Evolutionary conservation across 2,113 vertebrate species (phyloP), one percentile per base, ranked within the genome.

Genomic region (Paedocypris sp.): DNA sequence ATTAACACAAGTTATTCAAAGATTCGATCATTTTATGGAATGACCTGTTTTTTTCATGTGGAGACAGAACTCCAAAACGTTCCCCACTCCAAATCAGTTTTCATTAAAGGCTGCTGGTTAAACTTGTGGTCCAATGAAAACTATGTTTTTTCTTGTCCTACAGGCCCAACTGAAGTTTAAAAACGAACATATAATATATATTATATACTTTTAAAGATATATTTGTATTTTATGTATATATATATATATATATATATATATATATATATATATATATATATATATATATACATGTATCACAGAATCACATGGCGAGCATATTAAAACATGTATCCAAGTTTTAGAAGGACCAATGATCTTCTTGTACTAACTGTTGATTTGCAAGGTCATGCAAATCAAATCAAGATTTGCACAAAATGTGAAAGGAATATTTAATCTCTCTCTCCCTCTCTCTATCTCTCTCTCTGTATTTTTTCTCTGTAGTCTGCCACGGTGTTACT

Each of bases 361-460:
- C 69, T 67, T 66, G 61, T 75, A 63, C 43, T 71, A 76, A 79
- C 23, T 57, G 72, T 75, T 36, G 16, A 47, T 53, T 64, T 71
- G 69, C 71, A 62, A 64, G 66, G 68, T 73, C 80, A n/a, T n/a
- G 82, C 86, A 85, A 87, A 86, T 87, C 83, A n/a, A n/a, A n/a
- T n/a, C n/a, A n/a, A n/a, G n/a, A n/a, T n/a, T n/a, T n/a, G n/a
- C n/a, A 86, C 53, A 5, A 63, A 68, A 52, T 81, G 81, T 78
- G 79, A 82, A 75, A 12, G 43, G 82, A 85, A 85, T 82, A 80
- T 79, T 73, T 79, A 78, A 77, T 62, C 51, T 62, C n/a, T n/a
- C n/a, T n/a, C n/a, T n/a, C n/a, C n/a, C n/a, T n/a, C n/a, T n/a
- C n/a, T n/a, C n/a, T n/a, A n/a, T n/a, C n/a, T n/a, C n/a, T n/a